Evolutionary conservation across 1,140 invertebrate species (phyloP), one percentile per base, ranked within the genome.

Genomic region (Lucilia sericata): DNA sequence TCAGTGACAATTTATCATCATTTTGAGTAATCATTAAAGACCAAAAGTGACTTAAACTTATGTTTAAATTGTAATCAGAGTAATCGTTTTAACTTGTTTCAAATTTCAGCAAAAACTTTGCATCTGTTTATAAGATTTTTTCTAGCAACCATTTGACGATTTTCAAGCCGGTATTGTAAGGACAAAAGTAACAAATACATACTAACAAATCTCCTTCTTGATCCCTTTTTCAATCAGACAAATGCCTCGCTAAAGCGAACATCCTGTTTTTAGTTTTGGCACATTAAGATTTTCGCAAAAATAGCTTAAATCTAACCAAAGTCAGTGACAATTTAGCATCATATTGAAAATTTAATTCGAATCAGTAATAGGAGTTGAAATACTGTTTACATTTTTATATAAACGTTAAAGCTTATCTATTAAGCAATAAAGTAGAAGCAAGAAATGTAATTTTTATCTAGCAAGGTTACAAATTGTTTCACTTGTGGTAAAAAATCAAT

Each of bases 381-480:
- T 36, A 36, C 3, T 36, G 36, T 36, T 14, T 60, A 60, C 13
- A 7, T 4, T 60, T n/a, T 14, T 3, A 8, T 60, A 8, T n/a
- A 47, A 80, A 49, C 19, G 47, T 80, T n/a, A 49, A 21, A 21
- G 21, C 60, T n/a, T 65, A 70, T 51, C 3, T 8, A 21, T 21
- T 12, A 65, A 80, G 36, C 14, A 13, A 80, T 17, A 80, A 80
- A 36, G 36, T 80, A 49, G 76, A 47, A 51, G 60, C 60, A 21
- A 2, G n/a, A 19, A 70, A 21, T 9, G 3, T 19, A 25, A 34
- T 82, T 25, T 83, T 85, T 10, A 21, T 85, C 21, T 85, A 36
- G 84, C 84, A 85, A 85, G 82, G 75, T 85, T 85, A 85, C 84
- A 85, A 85, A 85, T 85, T 85, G 82, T 85, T 85, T 80, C 76